phyloP scores from a whole-genome alignment of 2,888 invertebrate species.

The Taphrorychus bicolor region DNA sequence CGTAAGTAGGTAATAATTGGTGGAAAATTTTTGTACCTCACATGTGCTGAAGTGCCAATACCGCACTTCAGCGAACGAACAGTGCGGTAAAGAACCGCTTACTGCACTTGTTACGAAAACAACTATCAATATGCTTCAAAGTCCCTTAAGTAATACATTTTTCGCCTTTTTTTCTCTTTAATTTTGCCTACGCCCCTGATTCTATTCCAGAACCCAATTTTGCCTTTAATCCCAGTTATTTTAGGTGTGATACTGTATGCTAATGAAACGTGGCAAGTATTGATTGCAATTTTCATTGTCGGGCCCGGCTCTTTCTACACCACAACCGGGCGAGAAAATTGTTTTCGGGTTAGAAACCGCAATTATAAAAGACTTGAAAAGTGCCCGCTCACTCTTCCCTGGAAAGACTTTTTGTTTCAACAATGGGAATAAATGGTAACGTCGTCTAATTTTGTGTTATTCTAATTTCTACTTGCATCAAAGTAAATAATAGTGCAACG shows the following conservation, averaged over 20 bases:
- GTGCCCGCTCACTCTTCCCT: not conserved
- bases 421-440: slow-evolving; percentile 12
- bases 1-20: too few relatives aligned
- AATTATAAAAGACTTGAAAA: slow-evolving; percentile 7
- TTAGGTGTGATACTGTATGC: slow-evolving; percentile 1
- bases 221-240: slow-evolving; percentile 4
- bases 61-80: too few relatives aligned
- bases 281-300: slow-evolving; percentile 9
- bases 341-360: slow-evolving; percentile 2
- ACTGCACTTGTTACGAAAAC: too few relatives aligned
- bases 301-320: not conserved
- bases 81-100: too few relatives aligned
- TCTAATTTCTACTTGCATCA: not conserved
- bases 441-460: slow-evolving; percentile 6
- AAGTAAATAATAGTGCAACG: not conserved
- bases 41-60: too few relatives aligned
- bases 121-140: too few relatives aligned
- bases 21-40: too few relatives aligned
- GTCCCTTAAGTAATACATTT: too few relatives aligned
- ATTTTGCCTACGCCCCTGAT: too few relatives aligned
- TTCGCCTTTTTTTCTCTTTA: too few relatives aligned
- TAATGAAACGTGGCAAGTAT: slow-evolving; percentile 2
- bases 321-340: not conserved
- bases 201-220: not conserved
- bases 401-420: slow-evolving; percentile 5